phyloP scores from a whole-genome alignment of 2,888 invertebrate genomes.

The Sarcophaga variegata region DNA sequence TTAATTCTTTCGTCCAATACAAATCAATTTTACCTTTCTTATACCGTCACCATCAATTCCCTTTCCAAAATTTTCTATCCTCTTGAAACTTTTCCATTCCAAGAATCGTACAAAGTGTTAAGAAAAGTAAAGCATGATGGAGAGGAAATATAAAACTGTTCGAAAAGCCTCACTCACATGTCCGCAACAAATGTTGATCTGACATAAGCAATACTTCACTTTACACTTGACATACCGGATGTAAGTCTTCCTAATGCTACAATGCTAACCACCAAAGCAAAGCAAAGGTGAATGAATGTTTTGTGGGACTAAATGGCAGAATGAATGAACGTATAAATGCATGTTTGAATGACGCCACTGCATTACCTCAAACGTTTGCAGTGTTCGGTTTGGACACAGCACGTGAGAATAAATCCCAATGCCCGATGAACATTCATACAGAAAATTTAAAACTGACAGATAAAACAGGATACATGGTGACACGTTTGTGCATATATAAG shows the following conservation, averaged over 20 bases:
- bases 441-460: background rate
- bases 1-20: too few species aligned
- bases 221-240: constrained; percentile 39
- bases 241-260: constrained; percentile 29
- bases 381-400: background rate
- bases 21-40: too few species aligned
- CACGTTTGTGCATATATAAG: background rate
- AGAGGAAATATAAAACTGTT: background rate
- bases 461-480: background rate
- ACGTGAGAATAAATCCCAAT: constrained; percentile 14
- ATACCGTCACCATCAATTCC: too few species aligned
- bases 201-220: constrained; percentile 45
- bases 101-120: too few species aligned
- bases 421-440: background rate
- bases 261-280: constrained; percentile 18
- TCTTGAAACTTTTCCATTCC: too few species aligned
- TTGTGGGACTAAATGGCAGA: background rate
- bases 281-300: too few species aligned
- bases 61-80: too few species aligned
- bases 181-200: constrained; percentile 50
- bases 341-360: background rate
- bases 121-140: background rate
- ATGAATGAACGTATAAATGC: background rate
- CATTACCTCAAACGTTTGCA: constrained; percentile 15
- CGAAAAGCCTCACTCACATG: constrained; percentile 17